Evolutionary conservation across 2,888 invertebrate genomes (phyloP).

Genomic region (Drosophila kuntzei): DNA sequence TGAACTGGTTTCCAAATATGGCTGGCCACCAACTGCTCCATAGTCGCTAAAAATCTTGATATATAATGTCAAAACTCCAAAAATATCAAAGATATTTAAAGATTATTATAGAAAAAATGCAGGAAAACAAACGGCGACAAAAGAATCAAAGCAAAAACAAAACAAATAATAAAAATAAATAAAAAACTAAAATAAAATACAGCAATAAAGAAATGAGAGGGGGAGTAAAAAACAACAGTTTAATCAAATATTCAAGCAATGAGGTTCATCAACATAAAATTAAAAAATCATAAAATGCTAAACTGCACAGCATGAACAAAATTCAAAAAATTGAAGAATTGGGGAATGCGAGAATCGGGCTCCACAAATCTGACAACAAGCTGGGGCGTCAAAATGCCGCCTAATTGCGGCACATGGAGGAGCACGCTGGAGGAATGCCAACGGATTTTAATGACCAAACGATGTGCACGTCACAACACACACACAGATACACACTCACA

Average conservation of each 20-base stretch:
- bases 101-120: slow-evolving; percentile 23
- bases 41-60: slow-evolving; percentile 45
- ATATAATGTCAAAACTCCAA: slow-evolving; percentile 56
- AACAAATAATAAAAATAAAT: slow-evolving; percentile 43
- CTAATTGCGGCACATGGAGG: slow-evolving; percentile 67
- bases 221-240: slow-evolving; percentile 26
- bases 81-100: slow-evolving; percentile 25
- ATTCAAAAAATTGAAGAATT: slow-evolving; percentile 38
- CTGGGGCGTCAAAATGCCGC: slow-evolving; percentile 74
- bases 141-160: slow-evolving; percentile 26
- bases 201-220: not conserved
- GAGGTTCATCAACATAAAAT: slow-evolving; percentile 81
- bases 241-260: slow-evolving; percentile 80
- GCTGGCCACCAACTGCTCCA: slow-evolving; percentile 45
- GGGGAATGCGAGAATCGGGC: slow-evolving; percentile 32
- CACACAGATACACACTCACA: too few relatives aligned
- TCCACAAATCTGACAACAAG: slow-evolving; percentile 61
- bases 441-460: slow-evolving; percentile 50
- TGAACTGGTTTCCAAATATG: slow-evolving; percentile 3
- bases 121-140: slow-evolving; percentile 46
- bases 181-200: slow-evolving; percentile 24
- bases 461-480: slow-evolving; percentile 44
- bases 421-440: slow-evolving; percentile 34
- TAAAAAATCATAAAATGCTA: slow-evolving; percentile 80
- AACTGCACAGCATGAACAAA: slow-evolving; percentile 80